Conservation (phyloP, 2,113 vertebrate species). For the Sus scrofa region T2T-Sscrofa CM000812.6:131396501-131397000, state of each 20-base stretch:
- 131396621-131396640: not conserved
- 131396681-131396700: not conserved
- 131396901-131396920: not conserved
- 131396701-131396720: not conserved
- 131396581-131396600: not conserved
- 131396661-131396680: not conserved
- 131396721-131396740: not conserved
- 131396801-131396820: not conserved
- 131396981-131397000: not conserved
- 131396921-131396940: not conserved
- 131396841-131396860: slow-evolving; percentile 18
- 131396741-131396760: slow-evolving; percentile 22
- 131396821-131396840: not conserved
- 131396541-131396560: not conserved
- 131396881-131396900: not conserved
- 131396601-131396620: not conserved
- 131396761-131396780: not conserved
- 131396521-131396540: not conserved
- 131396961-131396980: not conserved
- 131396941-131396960: not conserved
- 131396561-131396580: not conserved
- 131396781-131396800: not conserved
- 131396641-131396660: not conserved
- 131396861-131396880: not conserved
- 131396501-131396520: slow-evolving; percentile 5